Conservation (phyloP, 2,888 invertebrate species). For the Galerucella pusilla region DNA sequence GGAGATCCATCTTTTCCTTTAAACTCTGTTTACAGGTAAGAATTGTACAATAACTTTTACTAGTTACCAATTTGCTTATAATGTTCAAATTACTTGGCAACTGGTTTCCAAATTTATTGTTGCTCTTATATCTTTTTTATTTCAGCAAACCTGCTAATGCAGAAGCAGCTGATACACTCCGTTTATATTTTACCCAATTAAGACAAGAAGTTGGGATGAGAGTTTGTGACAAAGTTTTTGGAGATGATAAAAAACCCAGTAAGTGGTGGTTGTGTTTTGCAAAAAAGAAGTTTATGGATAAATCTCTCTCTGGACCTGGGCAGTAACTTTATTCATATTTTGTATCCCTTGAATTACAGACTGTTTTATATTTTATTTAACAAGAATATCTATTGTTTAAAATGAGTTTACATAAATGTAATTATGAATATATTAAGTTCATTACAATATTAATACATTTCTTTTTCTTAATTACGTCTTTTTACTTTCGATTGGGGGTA, state of each 20-base stretch:
- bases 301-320: constrained; percentile 91
- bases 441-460: not conserved
- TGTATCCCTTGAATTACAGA: constrained; percentile 1
- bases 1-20: constrained; percentile 92
- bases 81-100: too few relatives aligned
- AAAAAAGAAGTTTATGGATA: constrained; percentile 99
- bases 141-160: constrained; percentile 80
- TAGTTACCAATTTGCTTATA: constrained; percentile 86
- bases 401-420: not conserved
- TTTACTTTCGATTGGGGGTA: too few relatives aligned
- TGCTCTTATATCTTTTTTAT: not conserved
- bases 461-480: not conserved
- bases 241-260: constrained; percentile 93
- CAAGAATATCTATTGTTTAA: not conserved
- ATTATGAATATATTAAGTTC: not conserved
- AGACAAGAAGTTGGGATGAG: constrained; percentile 94
- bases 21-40: constrained; percentile 54
- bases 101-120: too few relatives aligned
- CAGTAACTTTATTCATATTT: constrained; percentile 66
- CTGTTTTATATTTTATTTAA: constrained; percentile 10
- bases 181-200: constrained; percentile 92
- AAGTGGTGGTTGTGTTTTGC: constrained; percentile 99
- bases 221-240: constrained; percentile 92
- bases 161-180: constrained; percentile 88
- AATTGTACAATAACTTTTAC: not conserved